These are phyloP conservation scores for Macrophya annulata DNA, from an alignment of 2,888 invertebrate species.

Conservation along the genomic window DNA sequence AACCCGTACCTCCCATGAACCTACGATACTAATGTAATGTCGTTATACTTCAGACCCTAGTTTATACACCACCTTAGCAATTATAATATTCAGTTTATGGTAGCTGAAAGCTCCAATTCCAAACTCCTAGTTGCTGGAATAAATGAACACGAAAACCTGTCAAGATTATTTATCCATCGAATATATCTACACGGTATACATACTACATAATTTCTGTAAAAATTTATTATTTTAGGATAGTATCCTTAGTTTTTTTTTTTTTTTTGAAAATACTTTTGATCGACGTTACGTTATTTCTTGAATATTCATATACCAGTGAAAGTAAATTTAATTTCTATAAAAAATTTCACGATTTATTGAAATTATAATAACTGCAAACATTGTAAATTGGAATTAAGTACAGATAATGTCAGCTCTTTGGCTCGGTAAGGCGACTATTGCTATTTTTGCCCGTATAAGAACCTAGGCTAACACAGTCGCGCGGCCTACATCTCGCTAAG, in stretches of 20 bases:
- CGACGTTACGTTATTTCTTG: neutral
- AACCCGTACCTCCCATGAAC: neutral
- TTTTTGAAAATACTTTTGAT: too few relatives aligned
- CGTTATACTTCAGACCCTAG: slow-evolving; percentile 4
- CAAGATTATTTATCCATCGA: neutral
- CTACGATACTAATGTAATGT: neutral
- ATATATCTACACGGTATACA: neutral
- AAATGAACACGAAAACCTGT: slow-evolving; percentile 7
- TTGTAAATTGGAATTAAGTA: neutral
- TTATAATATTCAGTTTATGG: slow-evolving; percentile 39
- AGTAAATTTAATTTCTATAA: neutral
- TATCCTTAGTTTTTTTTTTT: too few relatives aligned
- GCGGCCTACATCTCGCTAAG: slow-evolving; percentile 53
- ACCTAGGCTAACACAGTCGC: neutral
- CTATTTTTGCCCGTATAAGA: slow-evolving; percentile 24
- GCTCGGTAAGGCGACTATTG: slow-evolving; percentile 6
- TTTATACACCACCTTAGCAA: slow-evolving; percentile 12
- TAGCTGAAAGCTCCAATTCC: neutral
- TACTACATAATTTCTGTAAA: neutral
- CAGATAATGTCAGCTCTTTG: neutral
- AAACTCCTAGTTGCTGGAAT: neutral
- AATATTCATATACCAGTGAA: neutral
- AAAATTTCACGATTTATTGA: neutral
- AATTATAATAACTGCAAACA: too few relatives aligned
- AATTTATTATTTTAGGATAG: too few relatives aligned